Conservation (phyloP, 2,113 vertebrate species). For the Amphiprion percula region DNA sequence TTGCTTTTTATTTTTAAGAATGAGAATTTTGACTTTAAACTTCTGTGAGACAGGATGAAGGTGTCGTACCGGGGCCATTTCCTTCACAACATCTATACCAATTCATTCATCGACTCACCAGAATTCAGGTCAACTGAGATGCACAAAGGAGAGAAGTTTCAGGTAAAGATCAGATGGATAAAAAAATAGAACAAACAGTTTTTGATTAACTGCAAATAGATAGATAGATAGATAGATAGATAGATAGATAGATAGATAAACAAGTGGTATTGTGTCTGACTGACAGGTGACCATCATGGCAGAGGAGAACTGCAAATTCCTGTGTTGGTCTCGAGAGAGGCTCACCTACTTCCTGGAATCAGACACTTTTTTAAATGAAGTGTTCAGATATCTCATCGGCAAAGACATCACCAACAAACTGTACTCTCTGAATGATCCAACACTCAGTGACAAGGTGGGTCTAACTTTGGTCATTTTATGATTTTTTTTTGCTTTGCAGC, state of each 20-base stretch:
- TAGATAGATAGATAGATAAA: background rate
- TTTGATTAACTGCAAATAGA: no score
- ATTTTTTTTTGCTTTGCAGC: no score
- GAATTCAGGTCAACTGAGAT: conserved; percentile 98
- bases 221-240: background rate
- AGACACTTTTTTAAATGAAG: conserved; percentile 95
- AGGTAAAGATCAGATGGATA: conserved; percentile 85
- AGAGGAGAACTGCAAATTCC: conserved; percentile 95
- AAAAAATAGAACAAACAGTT: no score
- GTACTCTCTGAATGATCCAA: conserved; percentile 97
- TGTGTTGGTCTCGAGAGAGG: conserved; percentile 97
- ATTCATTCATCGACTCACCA: conserved; percentile 98
- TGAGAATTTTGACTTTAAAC: background rate
- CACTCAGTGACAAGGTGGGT: conserved; percentile 95
- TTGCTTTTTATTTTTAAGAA: no score
- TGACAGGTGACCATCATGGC: conserved; percentile 94
- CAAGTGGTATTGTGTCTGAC: background rate
- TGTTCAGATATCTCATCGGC: conserved; percentile 96
- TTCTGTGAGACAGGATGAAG: conserved; percentile 91
- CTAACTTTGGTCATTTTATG: background rate
- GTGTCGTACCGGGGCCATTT: conserved; percentile 98
- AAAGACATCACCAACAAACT: conserved; percentile 99
- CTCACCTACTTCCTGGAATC: conserved; percentile 97
- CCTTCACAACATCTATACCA: conserved; percentile 98
- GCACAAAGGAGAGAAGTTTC: conserved; percentile 96